Conservation (phyloP, 2,797 vertebrate genomes). For the Sebastes trivittatus region DNA sequence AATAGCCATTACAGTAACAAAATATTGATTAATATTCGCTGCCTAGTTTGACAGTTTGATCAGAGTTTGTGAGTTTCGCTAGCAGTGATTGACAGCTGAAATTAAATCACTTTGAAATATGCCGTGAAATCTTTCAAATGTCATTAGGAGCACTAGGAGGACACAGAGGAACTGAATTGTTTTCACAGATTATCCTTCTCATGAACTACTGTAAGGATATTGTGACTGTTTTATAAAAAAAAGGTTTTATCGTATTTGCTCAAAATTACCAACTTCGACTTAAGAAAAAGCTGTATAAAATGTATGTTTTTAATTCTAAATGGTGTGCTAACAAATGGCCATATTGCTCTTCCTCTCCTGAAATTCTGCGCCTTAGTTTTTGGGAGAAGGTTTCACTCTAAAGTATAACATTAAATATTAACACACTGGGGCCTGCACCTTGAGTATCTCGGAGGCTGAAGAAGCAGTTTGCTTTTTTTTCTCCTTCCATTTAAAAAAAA, state of each 20-base stretch:
- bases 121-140: neutral
- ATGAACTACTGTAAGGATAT: neutral
- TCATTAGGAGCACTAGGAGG: neutral
- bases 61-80: no score
- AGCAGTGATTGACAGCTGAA: neutral
- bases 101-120: neutral
- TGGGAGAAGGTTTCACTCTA: neutral
- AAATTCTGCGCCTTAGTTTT: neutral
- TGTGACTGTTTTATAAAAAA: neutral
- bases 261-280: neutral
- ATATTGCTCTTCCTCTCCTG: neutral
- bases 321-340: neutral
- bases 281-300: neutral
- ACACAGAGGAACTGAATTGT: no score
- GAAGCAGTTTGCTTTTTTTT: neutral
- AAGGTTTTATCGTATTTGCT: neutral
- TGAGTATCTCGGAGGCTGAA: neutral
- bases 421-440: neutral
- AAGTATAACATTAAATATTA: constrained; percentile 11
- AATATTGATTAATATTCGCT: no score
- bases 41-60: neutral
- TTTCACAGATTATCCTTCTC: neutral
- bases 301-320: neutral
- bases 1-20: no score
- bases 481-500: neutral